A percentile compares a stretch with the other conserved stretches of the same genome.
Evolutionary conservation across 1,140 invertebrate genomes (phyloP).

Genomic region (Drosophila grimshawi): DNA sequence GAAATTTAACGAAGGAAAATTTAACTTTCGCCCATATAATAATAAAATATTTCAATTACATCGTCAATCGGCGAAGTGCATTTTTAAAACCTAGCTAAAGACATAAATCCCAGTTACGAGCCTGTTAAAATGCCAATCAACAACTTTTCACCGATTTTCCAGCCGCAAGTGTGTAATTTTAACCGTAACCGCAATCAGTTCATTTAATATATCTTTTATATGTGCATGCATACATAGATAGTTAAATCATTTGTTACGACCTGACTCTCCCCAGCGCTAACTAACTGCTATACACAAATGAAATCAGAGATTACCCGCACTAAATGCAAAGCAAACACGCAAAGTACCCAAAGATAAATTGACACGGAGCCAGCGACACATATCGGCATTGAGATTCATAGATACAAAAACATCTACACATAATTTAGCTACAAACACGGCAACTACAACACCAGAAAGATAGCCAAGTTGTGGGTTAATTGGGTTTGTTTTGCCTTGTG

Average conservation of each 20-base stretch:
- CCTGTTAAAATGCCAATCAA: background rate
- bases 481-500: slow-evolving; percentile 59
- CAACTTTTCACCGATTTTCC: background rate
- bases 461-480: slow-evolving; percentile 22
- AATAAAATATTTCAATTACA: too few relatives aligned
- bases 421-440: background rate
- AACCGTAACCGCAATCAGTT: background rate
- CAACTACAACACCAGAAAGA: slow-evolving; percentile 5
- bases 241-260: background rate
- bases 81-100: too few relatives aligned
- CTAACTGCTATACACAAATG: background rate
- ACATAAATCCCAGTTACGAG: too few relatives aligned
- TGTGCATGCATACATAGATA: background rate
- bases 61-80: too few relatives aligned
- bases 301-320: slow-evolving; percentile 18
- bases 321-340: slow-evolving; percentile 38
- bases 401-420: background rate
- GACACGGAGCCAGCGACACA: slow-evolving; percentile 18
- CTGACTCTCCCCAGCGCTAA: background rate
- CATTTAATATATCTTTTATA: background rate
- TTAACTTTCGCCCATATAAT: too few relatives aligned
- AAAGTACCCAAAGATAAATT: slow-evolving; percentile 22
- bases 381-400: slow-evolving; percentile 22
- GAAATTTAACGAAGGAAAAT: too few relatives aligned
- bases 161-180: background rate